Evolutionary conservation across 2,888 invertebrate genomes (phyloP), one percentile per base, ranked within the genome.

Genomic region (Rhagophthalmus giganteus): DNA sequence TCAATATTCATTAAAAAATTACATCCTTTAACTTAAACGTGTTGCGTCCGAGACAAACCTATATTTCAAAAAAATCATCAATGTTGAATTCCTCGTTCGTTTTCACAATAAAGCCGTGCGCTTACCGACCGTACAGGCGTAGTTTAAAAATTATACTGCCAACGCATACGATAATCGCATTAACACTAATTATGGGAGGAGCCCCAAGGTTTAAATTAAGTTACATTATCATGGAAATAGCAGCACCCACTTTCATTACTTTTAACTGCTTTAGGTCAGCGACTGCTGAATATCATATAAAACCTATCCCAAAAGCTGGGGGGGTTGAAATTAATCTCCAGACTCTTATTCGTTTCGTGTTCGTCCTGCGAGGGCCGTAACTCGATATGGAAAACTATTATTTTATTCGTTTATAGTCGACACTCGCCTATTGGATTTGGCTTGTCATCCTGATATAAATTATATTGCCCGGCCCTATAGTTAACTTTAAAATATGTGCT

Each of bases 271-370:
- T 28, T 35, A 42, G 48, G 44, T 48, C 46, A 52, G 52, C 38
- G 45, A 38, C 37, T 46, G 32, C 32, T 26, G 32, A 25, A 42
- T 31, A 24, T 42, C 38, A 35, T 42, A 52, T 52, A 52, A 55
- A 55, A 34, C 34, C 41, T 49, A 55, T 55, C 55, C 48, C 49
- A 48, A 49, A 45, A 31, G 48, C 15, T 33, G 16, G 9, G 26
- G 26, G 50, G 45, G 38, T 44, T 28, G 7, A 28, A 38, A 51
- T 51, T 41, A 51, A 51, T 51, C 51, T 45, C 48, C 15, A 14
- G 49, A 13, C 42, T n/a, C 46, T 41, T 49, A 24, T 42, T 24
- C 24, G 30, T 41, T 42, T 48, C 15, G 27, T 40, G 25, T 10
- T 34, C 35, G 5, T 31, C 16, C 32, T 24, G 10, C 2, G 5